A percentile compares a stretch with the other conserved stretches of the same genome.
These are phyloP conservation scores for Amiota communis DNA, from an alignment of 2,888 invertebrate species.

Conservation along the genomic window DNA sequence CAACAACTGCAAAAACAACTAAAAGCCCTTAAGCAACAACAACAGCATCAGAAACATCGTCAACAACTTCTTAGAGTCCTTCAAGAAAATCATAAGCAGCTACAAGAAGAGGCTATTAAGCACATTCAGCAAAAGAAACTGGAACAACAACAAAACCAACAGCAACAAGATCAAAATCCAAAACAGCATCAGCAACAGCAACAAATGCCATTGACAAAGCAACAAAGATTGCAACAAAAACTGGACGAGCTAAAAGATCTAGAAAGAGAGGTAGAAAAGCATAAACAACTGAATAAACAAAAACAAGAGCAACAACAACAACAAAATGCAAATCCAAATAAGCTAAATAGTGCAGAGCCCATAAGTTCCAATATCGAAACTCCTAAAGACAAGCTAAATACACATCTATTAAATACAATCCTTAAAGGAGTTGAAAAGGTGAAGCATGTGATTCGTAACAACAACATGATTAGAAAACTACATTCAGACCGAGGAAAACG, in stretches of 20 bases:
- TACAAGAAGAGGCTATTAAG: too few species aligned
- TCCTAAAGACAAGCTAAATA: too few species aligned
- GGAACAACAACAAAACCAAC: slow-evolving; percentile 4
- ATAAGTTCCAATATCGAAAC: too few species aligned
- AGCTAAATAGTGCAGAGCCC: too few species aligned
- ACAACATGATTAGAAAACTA: slow-evolving; percentile 56
- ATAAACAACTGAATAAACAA: slow-evolving; percentile 25
- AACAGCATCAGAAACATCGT: not conserved
- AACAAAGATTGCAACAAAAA: slow-evolving; percentile 20
- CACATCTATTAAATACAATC: too few species aligned
- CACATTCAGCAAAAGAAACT: too few species aligned
- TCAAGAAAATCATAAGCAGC: too few species aligned
- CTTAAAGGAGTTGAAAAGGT: slow-evolving; percentile 33
- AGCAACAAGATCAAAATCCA: not conserved
- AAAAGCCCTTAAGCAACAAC: not conserved
- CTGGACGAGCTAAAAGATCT: not conserved
- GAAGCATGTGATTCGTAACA: slow-evolving; percentile 60
- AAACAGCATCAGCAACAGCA: not conserved
- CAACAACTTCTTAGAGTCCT: too few species aligned
- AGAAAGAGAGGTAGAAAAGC: too few species aligned
- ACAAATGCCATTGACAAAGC: not conserved
- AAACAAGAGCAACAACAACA: slow-evolving; percentile 27
- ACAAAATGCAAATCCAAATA: slow-evolving; percentile 36
- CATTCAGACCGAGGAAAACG: slow-evolving; percentile 39
- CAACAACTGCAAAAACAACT: not conserved